Conservation (phyloP, 2,888 invertebrate genomes). For the Chydorus sphaericus region DNA sequence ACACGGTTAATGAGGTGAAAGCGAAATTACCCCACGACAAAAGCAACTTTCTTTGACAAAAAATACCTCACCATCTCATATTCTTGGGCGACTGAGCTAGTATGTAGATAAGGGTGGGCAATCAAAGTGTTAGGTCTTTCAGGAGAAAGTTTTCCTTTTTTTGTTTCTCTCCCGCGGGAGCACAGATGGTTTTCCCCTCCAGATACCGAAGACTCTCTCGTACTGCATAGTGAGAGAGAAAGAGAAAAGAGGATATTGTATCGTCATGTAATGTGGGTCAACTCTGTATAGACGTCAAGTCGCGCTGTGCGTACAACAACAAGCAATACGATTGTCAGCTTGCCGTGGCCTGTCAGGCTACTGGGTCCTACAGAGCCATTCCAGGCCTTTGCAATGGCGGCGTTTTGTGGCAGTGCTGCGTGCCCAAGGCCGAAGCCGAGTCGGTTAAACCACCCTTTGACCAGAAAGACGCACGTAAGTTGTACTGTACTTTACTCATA, state of each 20-base stretch:
- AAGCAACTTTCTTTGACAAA: background rate
- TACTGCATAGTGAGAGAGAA: background rate
- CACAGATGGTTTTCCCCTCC: background rate
- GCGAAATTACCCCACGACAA: background rate
- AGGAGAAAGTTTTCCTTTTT: background rate
- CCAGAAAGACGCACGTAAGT: slow-evolving; percentile 80
- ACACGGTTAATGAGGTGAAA: background rate
- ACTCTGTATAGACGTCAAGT: slow-evolving; percentile 28
- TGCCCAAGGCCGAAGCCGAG: slow-evolving; percentile 32
- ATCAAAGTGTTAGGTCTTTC: too few species aligned
- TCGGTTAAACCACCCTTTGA: slow-evolving; percentile 25
- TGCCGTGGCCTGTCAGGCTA: slow-evolving; percentile 76
- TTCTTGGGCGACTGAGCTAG: background rate
- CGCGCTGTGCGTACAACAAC: slow-evolving; percentile 54
- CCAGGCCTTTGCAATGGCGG: slow-evolving; percentile 76
- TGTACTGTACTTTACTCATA: background rate
- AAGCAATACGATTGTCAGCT: slow-evolving; percentile 76
- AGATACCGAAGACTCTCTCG: too few species aligned
- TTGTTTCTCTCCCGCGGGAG: background rate
- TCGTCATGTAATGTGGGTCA: background rate
- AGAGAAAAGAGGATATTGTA: background rate
- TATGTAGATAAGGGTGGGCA: too few species aligned
- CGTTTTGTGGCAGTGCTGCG: slow-evolving; percentile 88
- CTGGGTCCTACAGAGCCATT: too few species aligned
- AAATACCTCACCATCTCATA: background rate